Evolutionary conservation across 2,113 vertebrate species (phyloP), one percentile per base, ranked within the genome.

Genomic region (Gasterosteus nipponicus): DNA sequence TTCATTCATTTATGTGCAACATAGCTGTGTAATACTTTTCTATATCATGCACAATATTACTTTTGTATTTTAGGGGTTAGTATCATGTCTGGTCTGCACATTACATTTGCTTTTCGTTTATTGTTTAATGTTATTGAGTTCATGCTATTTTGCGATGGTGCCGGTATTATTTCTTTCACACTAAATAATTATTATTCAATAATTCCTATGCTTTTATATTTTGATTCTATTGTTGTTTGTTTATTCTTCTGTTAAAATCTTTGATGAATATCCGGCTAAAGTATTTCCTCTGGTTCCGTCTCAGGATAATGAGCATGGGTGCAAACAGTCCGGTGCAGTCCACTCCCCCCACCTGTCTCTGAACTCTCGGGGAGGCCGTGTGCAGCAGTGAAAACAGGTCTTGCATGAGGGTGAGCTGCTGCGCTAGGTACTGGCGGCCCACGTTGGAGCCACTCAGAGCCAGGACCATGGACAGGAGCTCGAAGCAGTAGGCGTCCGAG

Each of bases 401-500:
- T 86, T 99, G 98, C 66, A 99, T 95, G 41, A 99, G 94, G 1
- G 98, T 99, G 3, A 98, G 95, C 89, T 99, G 98, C 85, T 99
- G 98, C 54, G 98, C 98, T 47, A 99, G 93, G 38, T 99, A 99
- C 83, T 99, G 97, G 12, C 98, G 94, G 69, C 98, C 98, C 5
- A 99, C 98, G 0, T 99, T 99, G 71, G 98, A 99, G 57, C 98
- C 98, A 1, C 98, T 99, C 80, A 99, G 35, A 0, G 98, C 98
- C 81, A 99, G 91, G 0, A 99, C 98, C 98, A 99, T 99, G 19
- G 98, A 99, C 11, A 99, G 94, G 73, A 99, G 93, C 90, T 99
- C 98, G 54, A 99, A 99, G 91, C 98, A 99, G 77, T 99, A 99
- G 1, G 98, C 98, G 0, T 99, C 98, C 0, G 97, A 99, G 35